Evolutionary conservation across 2,888 invertebrate species (phyloP), one percentile per base, ranked within the genome.

Genomic region (Meteorus cinctellus): DNA sequence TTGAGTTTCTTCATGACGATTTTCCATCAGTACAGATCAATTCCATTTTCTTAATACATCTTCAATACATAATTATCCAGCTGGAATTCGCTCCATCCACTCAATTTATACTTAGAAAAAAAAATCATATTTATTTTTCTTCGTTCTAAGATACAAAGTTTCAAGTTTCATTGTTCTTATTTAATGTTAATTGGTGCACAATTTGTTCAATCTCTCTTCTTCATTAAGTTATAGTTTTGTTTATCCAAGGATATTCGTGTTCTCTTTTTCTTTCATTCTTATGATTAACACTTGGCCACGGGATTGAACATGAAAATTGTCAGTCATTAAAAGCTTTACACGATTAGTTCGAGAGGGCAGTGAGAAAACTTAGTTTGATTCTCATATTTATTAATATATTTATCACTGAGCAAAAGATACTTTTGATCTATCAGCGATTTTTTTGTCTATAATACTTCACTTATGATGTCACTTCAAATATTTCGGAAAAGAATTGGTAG

Each of bases 181-280:
- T 55, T 51, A 10, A 68, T 70, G 19, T 55, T 70, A 59, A 70
- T 69, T 69, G 27, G 55, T 55, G 19, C 69, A 69, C 51, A 55
- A 55, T 12, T 34, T 51, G 48, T 31, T 27, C 34, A n/a, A 5
- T 48, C 24, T 48, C 6, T 27, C 34, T 19, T 24, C 31, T 27
- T 48, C n/a, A 31, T n/a, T 29, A 12, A 67, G 41, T 24, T 8
- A 68, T 27, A 41, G 48, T 41, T 24, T 41, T 24, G 27, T 51
- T 55, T 69, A 69, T 14, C 34, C 19, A 69, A 41, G 41, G 41
- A 41, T 12, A 41, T 41, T 41, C 12, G 8, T 10, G 31, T 29
- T 69, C 24, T 8, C 19, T 68, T 16, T 29, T 68, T 51, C 24
- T 24, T 59, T 41, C 12, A 10, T 59, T 69, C 31, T 55, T 59